Conservation (phyloP, 2,113 vertebrate genomes). For the Pseudolaguvia tuberculata region DNA sequence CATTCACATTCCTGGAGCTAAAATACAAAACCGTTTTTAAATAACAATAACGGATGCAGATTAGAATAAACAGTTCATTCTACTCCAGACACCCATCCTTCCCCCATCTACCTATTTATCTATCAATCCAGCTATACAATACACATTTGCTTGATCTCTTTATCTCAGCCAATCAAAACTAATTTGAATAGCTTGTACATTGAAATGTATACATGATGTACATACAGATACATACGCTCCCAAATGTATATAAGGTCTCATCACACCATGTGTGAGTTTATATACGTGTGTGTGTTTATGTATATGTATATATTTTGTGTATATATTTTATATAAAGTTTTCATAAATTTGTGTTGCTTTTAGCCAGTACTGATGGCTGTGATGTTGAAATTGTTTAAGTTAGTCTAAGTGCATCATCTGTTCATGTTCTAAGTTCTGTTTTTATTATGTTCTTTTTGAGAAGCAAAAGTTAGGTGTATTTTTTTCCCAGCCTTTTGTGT, state of each 20-base stretch:
- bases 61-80: neutral
- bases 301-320: conserved; percentile 66
- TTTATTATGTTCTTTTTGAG: neutral
- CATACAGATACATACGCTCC: conserved; percentile 63
- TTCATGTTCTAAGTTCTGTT: neutral
- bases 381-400: neutral
- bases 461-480: neutral
- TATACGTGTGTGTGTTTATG: conserved; percentile 58
- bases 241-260: conserved; percentile 52
- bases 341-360: conserved; percentile 34
- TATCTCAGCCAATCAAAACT: neutral
- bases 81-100: neutral
- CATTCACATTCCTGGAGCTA: neutral
- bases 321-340: conserved; percentile 66
- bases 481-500: conserved; percentile 5
- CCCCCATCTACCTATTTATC: neutral
- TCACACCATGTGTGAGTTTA: conserved; percentile 41
- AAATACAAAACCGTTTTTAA: neutral
- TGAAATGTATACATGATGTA: conserved; percentile 61
- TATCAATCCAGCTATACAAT: too few species aligned
- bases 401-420: neutral
- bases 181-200: neutral
- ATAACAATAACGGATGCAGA: neutral
- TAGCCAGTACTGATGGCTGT: conserved; percentile 1
- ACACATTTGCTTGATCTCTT: neutral